Evolutionary conservation across 2,888 invertebrate genomes (phyloP), one percentile per base, ranked within the genome.

Genomic region (Nymphalis polychloros): DNA sequence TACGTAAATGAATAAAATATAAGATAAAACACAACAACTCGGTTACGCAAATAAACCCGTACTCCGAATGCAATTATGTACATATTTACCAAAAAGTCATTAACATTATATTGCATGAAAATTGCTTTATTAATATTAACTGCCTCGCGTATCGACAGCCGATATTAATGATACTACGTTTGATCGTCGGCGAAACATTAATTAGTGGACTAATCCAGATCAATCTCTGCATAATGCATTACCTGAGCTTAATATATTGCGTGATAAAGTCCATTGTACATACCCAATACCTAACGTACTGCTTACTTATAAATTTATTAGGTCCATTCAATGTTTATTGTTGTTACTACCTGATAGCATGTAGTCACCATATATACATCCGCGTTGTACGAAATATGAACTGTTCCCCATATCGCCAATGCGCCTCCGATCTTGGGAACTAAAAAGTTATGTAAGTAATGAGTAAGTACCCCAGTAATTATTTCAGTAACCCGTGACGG

Each of bases 151-250:
- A 65, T 59, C 50, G 53, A 67, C 53, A 41, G 47, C 19, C 47
- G 47, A 23, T 23, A 60, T 20, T 23, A 47, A 60, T 23, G 60
- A 20, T 55, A 19, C 27, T 1, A 16, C 23, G 31, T 55, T 31
- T 17, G 35, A 50, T n/a, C 19, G 41, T 17, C 48, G 55, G 17
- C 48, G 55, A n/a, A 23, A 20, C 61, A 27, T 61, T 70, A 70
- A 67, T 65, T 69, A 60, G 55, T 46, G 27, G 6, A 47, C 50
- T 57, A 52, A 64, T 67, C 60, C 17, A 35, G 59, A 60, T 47
- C 49, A 59, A 49, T 65, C 65, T 50, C 47, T 69, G 60, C 55
- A 59, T 66, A 64, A 64, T 66, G 35, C 50, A 55, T 61, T 53
- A 52, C 47, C 55, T 19, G 17, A 17, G 20, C 50, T 41, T 49